phyloP scores from a whole-genome alignment of 1,140 invertebrate species.

The Bactericera cockerelli region DNA sequence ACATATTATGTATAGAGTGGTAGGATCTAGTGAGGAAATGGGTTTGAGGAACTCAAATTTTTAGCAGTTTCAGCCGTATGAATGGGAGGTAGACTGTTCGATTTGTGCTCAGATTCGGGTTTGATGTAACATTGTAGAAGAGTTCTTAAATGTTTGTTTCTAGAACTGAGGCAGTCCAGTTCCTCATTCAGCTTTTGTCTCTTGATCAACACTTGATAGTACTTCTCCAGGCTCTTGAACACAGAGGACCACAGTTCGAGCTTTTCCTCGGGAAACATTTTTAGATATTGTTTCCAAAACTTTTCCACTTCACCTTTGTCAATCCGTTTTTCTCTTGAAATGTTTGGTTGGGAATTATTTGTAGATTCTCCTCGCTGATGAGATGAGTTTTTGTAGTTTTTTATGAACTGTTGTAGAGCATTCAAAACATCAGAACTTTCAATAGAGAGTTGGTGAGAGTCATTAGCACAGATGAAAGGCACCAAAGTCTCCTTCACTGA shows the following conservation, averaged over 20 bases:
- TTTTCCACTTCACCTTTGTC: neutral
- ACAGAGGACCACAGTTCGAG: neutral
- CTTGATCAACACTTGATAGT: neutral
- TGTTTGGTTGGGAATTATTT: neutral
- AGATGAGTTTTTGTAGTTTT: neutral
- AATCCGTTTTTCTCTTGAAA: neutral
- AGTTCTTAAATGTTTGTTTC: constrained; percentile 4
- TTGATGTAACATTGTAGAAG: constrained; percentile 1
- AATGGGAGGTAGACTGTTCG: neutral
- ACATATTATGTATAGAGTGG: too few relatives aligned
- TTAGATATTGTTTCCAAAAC: neutral
- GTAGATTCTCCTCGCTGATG: neutral
- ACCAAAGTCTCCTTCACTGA: neutral
- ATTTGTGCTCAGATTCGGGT: neutral
- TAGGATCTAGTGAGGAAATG: too few relatives aligned
- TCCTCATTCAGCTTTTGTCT: constrained; percentile 1
- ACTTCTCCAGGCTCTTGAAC: neutral
- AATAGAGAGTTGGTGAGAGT: neutral
- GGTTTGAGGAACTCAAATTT: too few relatives aligned
- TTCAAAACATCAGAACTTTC: neutral
- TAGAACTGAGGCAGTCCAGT: neutral
- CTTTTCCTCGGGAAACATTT: neutral
- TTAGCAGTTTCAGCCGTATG: neutral
- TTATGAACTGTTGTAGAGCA: neutral
- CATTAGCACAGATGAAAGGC: neutral